These are phyloP conservation scores for Porphyrio hochstetteri DNA, from an alignment of 2,113 vertebrate genomes.

Conservation along the genomic window DNA sequence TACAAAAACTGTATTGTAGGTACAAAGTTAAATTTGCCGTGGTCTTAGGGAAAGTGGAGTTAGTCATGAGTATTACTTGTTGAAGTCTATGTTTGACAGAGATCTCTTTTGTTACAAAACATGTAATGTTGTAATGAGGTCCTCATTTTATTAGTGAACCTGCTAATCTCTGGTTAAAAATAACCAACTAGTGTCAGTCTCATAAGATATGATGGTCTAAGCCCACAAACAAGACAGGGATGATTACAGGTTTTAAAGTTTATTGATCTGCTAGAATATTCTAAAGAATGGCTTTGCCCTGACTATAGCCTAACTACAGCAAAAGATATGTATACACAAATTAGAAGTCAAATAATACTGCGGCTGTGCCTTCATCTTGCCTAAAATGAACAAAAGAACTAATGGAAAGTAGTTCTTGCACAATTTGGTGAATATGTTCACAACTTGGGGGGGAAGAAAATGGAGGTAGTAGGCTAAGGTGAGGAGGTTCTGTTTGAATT, in stretches of 20 bases:
- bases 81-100: background rate
- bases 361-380: background rate
- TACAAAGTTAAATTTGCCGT: background rate
- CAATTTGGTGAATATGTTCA: fast-evolving
- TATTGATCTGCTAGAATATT: background rate
- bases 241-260: background rate
- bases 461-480: background rate
- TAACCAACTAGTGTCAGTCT: background rate
- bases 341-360: background rate
- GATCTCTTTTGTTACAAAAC: background rate
- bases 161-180: background rate
- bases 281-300: background rate
- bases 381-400: background rate
- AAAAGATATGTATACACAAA: background rate
- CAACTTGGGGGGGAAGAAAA: background rate
- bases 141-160: background rate
- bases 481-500: background rate
- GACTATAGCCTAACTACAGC: background rate
- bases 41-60: background rate
- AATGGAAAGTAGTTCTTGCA: background rate
- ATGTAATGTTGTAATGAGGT: background rate
- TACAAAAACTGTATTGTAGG: background rate
- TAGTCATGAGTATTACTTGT: background rate
- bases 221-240: background rate
- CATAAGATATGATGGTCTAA: background rate